A percentile compares a stretch with the other conserved stretches of the same genome.
Evolutionary conservation across 2,113 vertebrate species (phyloP).

Genomic region (Lipophrys pholis): DNA sequence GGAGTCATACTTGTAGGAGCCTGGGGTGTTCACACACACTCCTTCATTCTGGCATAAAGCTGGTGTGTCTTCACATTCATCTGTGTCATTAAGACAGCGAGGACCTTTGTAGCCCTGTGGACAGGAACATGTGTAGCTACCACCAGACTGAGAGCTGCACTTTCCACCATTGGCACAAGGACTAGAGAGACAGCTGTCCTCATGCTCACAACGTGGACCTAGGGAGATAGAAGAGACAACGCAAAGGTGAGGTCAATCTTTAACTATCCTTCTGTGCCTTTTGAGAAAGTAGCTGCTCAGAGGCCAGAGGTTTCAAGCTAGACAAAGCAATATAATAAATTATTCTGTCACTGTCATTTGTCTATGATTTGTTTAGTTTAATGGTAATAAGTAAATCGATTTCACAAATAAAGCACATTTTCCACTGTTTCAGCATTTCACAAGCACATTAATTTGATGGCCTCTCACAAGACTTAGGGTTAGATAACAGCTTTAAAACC

Average conservation of each 20-base stretch:
- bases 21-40: conserved; percentile 85
- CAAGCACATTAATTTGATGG: too few relatives aligned
- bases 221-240: background rate
- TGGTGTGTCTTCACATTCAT: conserved; percentile 84
- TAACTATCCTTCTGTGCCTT: background rate
- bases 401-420: too few relatives aligned
- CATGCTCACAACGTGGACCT: conserved; percentile 89
- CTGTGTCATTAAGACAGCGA: conserved; percentile 88
- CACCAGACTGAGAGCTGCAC: conserved; percentile 82
- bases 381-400: too few relatives aligned
- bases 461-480: too few relatives aligned
- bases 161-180: conserved; percentile 91
- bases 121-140: conserved; percentile 88
- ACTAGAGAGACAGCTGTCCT: conserved; percentile 89
- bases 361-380: too few relatives aligned
- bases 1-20: conserved; percentile 83
- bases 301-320: too few relatives aligned
- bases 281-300: background rate
- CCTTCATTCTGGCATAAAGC: conserved; percentile 87
- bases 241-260: background rate
- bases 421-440: too few relatives aligned
- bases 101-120: conserved; percentile 85
- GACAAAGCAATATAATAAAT: too few relatives aligned
- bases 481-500: too few relatives aligned
- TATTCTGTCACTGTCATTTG: too few relatives aligned